phyloP scores from a whole-genome alignment of 2,888 invertebrate species.

The Mythimna impura region DNA sequence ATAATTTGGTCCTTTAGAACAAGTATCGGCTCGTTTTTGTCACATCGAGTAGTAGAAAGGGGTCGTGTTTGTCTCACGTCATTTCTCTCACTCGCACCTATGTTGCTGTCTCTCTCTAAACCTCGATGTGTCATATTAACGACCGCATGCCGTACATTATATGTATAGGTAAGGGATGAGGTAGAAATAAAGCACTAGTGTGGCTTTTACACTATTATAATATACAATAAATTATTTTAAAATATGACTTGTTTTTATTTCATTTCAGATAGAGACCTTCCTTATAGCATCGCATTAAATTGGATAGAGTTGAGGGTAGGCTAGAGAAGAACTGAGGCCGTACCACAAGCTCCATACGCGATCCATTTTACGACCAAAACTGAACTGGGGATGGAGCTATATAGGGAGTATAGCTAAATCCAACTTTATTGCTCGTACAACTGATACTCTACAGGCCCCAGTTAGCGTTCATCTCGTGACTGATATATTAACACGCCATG shows the following conservation, averaged over 20 bases:
- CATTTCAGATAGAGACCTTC: not conserved
- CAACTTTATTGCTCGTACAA: too few relatives aligned
- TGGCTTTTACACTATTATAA: constrained; percentile 4
- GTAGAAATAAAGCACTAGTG: not conserved
- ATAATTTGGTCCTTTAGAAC: not conserved
- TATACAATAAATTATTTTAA: constrained; percentile 1
- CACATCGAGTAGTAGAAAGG: not conserved
- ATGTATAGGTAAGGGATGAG: not conserved
- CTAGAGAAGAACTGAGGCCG: too few relatives aligned
- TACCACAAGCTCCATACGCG: too few relatives aligned
- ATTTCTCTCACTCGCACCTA: not conserved
- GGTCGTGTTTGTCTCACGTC: not conserved
- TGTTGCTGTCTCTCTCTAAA: not conserved
- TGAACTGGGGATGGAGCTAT: too few relatives aligned
- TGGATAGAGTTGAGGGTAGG: too few relatives aligned
- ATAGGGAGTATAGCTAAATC: too few relatives aligned
- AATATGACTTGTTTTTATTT: not conserved
- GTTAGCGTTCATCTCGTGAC: too few relatives aligned
- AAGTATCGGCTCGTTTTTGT: not conserved
- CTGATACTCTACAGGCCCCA: too few relatives aligned
- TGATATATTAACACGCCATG: too few relatives aligned
- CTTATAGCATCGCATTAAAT: too few relatives aligned
- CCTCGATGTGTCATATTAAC: not conserved
- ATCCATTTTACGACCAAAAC: too few relatives aligned
- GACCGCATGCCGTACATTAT: not conserved